phyloP scores from a whole-genome alignment of 1,140 invertebrate genomes.

The Trichoplusia ni region DNA sequence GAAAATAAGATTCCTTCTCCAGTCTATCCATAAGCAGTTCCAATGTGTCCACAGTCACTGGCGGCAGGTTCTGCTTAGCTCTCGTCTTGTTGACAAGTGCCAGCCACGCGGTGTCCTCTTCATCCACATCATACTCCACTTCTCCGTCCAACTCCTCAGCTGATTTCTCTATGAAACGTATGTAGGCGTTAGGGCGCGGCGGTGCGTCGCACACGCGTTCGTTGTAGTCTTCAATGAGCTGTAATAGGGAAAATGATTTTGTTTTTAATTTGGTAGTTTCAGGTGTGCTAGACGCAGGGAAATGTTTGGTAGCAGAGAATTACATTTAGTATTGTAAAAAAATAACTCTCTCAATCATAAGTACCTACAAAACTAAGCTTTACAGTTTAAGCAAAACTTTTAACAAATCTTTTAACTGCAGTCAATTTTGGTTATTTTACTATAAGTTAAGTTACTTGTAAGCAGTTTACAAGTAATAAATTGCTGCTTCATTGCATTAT shows the following conservation, averaged over 20 bases:
- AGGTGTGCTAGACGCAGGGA: background rate
- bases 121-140: slow-evolving; percentile 98
- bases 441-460: too few relatives aligned
- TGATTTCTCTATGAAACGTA: slow-evolving; percentile 95
- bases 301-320: background rate
- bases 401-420: too few relatives aligned
- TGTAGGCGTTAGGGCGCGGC: slow-evolving; percentile 77
- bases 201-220: slow-evolving; percentile 87
- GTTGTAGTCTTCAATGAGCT: slow-evolving; percentile 74
- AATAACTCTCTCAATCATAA: too few relatives aligned
- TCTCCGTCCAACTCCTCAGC: slow-evolving; percentile 96
- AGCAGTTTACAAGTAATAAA: too few relatives aligned
- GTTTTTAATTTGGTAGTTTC: background rate
- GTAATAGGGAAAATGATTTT: slow-evolving; percentile 29
- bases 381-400: too few relatives aligned
- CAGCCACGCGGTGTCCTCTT: slow-evolving; percentile 97
- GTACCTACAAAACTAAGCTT: too few relatives aligned
- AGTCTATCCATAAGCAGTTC: slow-evolving; percentile 97
- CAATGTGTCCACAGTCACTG: slow-evolving; percentile 92
- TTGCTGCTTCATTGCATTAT: too few relatives aligned
- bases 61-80: slow-evolving; percentile 84
- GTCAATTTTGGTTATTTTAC: too few relatives aligned
- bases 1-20: slow-evolving; percentile 98
- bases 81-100: slow-evolving; percentile 93
- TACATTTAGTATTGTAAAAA: too few relatives aligned